These are phyloP conservation scores for Hipposideros larvatus DNA, from an alignment of 2,797 vertebrate species.

Conservation along the genomic window DNA sequence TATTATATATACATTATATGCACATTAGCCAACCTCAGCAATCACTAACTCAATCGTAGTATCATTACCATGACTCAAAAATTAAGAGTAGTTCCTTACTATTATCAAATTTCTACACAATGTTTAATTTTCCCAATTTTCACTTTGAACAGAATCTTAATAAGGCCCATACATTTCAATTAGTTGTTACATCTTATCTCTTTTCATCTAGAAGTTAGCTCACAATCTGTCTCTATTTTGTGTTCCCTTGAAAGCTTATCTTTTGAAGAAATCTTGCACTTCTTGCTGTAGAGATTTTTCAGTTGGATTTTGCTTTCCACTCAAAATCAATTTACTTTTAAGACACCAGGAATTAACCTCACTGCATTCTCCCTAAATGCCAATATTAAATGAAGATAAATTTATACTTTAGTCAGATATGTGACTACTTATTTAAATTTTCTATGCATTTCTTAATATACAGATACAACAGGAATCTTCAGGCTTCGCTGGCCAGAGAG, in stretches of 20 bases:
- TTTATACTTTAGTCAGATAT: not conserved
- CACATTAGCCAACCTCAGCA: not conserved
- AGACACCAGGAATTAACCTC: not conserved
- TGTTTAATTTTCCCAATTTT: not conserved
- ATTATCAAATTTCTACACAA: not conserved
- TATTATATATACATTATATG: too few species aligned
- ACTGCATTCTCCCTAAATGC: not conserved
- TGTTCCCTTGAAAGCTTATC: not conserved
- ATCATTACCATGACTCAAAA: not conserved
- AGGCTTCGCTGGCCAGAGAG: not conserved
- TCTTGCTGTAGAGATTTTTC: not conserved
- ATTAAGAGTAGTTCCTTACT: not conserved
- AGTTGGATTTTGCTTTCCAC: not conserved
- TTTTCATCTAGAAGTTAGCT: not conserved
- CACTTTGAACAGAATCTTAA: not conserved
- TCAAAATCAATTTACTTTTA: not conserved
- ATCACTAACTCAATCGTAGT: not conserved
- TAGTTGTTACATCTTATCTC: not conserved
- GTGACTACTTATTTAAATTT: not conserved
- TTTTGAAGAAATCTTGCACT: not conserved
- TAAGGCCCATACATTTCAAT: not conserved
- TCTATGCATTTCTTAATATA: not conserved
- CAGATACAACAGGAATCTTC: not conserved
- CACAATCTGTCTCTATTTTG: too few species aligned
- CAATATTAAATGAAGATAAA: not conserved